phyloP scores from a whole-genome alignment of 2,113 vertebrate species.

The Prionailurus viverrinus region DNA sequence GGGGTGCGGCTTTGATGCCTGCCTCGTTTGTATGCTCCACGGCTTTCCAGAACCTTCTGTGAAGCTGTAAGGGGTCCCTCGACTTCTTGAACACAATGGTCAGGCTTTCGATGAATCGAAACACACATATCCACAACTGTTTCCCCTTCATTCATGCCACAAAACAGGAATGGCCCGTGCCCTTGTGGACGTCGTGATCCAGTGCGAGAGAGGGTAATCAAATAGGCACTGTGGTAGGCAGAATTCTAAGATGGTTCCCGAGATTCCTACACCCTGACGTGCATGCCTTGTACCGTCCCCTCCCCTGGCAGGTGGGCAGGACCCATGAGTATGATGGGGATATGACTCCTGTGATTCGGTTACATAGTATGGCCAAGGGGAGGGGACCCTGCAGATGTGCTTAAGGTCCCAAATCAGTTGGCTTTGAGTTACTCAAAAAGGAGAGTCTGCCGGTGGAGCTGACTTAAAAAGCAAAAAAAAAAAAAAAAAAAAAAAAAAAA shows the following conservation, averaged over 20 bases:
- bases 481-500: conserved; percentile 48
- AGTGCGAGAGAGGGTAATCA: neutral
- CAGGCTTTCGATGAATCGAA: neutral
- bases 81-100: neutral
- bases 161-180: neutral
- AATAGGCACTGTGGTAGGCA: neutral
- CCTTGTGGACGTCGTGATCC: neutral
- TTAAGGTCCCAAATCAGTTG: conserved; percentile 30
- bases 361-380: neutral
- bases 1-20: neutral
- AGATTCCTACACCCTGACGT: neutral
- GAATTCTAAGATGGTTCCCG: neutral
- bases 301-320: neutral
- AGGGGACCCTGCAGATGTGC: conserved; percentile 18
- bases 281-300: neutral
- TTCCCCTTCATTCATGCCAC: conserved; percentile 38
- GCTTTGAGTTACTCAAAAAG: conserved; percentile 37
- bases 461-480: conserved; percentile 19
- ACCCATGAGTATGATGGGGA: neutral
- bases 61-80: conserved; percentile 6
- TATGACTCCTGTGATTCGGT: neutral
- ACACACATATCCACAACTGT: neutral
- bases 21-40: neutral
- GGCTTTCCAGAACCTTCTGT: neutral
- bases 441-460: neutral